Base-by-base conservation (phyloP, 2,797 vertebrate species). In the Chlorospingus semifuscus region DNA sequence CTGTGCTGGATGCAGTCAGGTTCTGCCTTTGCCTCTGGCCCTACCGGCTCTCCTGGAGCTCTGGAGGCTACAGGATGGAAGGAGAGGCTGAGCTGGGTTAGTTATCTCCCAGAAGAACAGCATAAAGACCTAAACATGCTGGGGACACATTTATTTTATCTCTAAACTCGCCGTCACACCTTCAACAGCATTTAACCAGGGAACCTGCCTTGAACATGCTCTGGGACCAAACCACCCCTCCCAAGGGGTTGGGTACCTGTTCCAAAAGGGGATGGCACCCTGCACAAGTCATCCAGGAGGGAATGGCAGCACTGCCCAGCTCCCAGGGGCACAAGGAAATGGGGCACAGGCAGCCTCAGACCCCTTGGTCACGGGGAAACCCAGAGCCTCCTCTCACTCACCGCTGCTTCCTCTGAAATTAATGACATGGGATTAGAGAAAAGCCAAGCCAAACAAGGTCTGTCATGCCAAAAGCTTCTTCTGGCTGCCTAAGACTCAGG, bases 371-470 rank as follows among this genome's bases (percentile, higher is more conserved):
- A 39, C 14, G 4, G 23, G 20, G 30, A 85, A 86, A 81, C 20
- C 27, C 61, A 81, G 59, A 82, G 59, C 16, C 63, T 90, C 44
- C 52, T 81, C 55, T 68, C 49, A 21, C 57, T 93, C 83, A 69
- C 32, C 57, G 18, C 64, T 39, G 61, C 78, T 68, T 77, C 60
- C 75, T 57, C 36, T 15, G 10, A 60, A 63, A 68, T 74, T 70
- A 92, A 66, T 39, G 59, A 30, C 70, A 60, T 2, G 21, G 81
- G 49, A 50, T 84, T 82, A 94, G 46, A 71, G 78, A 77, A 90
- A 77, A 89, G 49, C 71, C 92, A 95, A 90, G 76, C 16, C 65
- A 95, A 96, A 90, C 86, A 87, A 85, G 21, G 69, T 27, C 78
- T 87, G 36, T 89, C 83, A 95, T 2, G 27, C 60, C 78, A 90